A percentile compares a stretch with the other conserved stretches of the same genome.
Conservation (phyloP, 2,888 invertebrate species). For the Calameuta idolon region DNA sequence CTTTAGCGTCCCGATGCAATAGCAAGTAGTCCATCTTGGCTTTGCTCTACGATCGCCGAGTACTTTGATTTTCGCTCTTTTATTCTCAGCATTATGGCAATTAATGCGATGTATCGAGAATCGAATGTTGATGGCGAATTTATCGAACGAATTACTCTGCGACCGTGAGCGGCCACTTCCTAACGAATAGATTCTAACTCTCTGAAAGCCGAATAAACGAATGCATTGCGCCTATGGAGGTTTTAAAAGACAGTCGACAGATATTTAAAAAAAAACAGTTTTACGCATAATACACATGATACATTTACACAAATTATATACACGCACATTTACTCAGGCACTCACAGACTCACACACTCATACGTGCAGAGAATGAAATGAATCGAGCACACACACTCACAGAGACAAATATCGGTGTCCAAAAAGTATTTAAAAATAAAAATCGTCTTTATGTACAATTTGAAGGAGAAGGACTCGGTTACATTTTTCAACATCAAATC, state of each 20-base stretch:
- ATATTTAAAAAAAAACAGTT: conserved; percentile 12
- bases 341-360: not conserved
- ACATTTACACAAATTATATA: not conserved
- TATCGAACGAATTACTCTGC: not conserved
- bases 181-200: conserved; percentile 3
- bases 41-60: not conserved
- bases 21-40: not conserved
- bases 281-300: not conserved
- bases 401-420: conserved; percentile 59
- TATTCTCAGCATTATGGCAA: not conserved
- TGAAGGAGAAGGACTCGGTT: conserved; percentile 38
- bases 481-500: not conserved
- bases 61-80: not conserved
- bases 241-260: conserved; percentile 20
- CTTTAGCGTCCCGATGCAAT: not conserved
- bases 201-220: conserved; percentile 6
- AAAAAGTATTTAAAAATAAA: conserved; percentile 64
- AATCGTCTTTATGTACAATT: conserved; percentile 65
- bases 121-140: not conserved
- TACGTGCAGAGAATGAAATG: not conserved
- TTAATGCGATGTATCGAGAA: not conserved
- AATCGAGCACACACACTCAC: not conserved
- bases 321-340: not conserved
- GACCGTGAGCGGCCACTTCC: not conserved
- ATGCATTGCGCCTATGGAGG: conserved; percentile 27